Evolutionary conservation across 2,797 vertebrate species (phyloP).

Genomic region (Xenops minutus): DNA sequence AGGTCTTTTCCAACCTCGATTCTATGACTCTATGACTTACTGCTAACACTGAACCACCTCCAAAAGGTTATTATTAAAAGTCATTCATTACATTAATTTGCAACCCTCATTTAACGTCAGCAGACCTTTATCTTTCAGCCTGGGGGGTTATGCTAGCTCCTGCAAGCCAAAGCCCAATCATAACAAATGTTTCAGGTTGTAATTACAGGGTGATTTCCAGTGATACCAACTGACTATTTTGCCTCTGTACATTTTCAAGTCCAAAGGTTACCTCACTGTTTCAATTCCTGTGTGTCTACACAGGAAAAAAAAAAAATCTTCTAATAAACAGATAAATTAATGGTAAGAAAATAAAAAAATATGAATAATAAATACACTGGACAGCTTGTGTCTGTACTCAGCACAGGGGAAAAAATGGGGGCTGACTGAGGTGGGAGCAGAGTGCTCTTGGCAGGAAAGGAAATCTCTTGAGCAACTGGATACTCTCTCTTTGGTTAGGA

Average conservation of each 20-base stretch:
- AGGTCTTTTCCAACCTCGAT: not conserved
- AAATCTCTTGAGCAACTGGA: not conserved
- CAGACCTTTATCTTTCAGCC: conserved; percentile 65
- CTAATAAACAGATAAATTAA: not conserved
- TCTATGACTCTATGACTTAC: not conserved
- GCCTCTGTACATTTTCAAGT: conserved; percentile 11
- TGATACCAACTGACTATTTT: conserved; percentile 38
- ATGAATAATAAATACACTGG: not conserved
- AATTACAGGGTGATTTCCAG: conserved; percentile 66
- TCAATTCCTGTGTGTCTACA: not conserved
- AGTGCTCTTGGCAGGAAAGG: rapidly evolving
- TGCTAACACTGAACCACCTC: not conserved
- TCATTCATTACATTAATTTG: conserved; percentile 61
- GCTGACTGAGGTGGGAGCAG: not conserved
- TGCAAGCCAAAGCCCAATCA: conserved; percentile 58
- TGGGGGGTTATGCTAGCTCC: conserved; percentile 39
- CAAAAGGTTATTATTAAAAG: conserved; percentile 55
- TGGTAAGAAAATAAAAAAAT: not conserved
- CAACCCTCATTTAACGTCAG: conserved; percentile 52
- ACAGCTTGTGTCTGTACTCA: rapidly evolving
- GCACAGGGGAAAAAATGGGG: rapidly evolving
- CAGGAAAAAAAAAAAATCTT: rapidly evolving
- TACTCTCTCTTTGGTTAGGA: not conserved
- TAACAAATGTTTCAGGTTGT: conserved; percentile 42
- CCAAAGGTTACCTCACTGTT: conserved; percentile 35